phyloP scores from a whole-genome alignment of 2,797 vertebrate species.

The Notamacropus eugenii region DNA sequence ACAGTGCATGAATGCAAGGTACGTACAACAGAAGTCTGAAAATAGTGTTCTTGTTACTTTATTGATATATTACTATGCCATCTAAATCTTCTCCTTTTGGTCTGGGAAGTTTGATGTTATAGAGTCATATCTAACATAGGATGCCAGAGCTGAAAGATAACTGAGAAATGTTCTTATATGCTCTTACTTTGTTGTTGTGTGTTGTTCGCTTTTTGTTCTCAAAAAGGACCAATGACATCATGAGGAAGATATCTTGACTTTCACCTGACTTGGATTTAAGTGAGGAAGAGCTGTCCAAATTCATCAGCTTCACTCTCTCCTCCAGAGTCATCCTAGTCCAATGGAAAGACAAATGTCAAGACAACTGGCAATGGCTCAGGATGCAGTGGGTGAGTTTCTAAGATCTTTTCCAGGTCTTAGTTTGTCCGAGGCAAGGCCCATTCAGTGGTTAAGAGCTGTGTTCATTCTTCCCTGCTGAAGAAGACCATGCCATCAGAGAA shows the following conservation, averaged over 20 bases:
- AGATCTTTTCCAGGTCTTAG: too few species aligned
- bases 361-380: too few species aligned
- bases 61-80: background rate
- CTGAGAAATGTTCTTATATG: background rate
- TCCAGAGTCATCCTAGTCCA: too few species aligned
- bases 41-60: slow-evolving; percentile 25
- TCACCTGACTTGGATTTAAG: background rate
- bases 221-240: background rate
- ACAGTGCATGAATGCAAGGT: background rate
- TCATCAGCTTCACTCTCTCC: background rate
- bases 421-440: too few species aligned
- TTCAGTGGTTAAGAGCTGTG: too few species aligned
- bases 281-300: background rate
- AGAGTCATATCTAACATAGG: background rate
- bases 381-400: too few species aligned
- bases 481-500: too few species aligned
- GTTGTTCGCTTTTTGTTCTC: background rate
- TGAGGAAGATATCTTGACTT: background rate
- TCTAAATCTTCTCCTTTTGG: background rate
- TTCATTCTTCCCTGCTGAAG: too few species aligned
- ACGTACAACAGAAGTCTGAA: background rate
- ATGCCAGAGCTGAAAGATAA: background rate
- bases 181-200: background rate
- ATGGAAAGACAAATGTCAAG: too few species aligned
- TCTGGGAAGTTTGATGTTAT: background rate